Conservation (phyloP, 2,797 vertebrate genomes). For the Setipinna tenuifilis region DNA sequence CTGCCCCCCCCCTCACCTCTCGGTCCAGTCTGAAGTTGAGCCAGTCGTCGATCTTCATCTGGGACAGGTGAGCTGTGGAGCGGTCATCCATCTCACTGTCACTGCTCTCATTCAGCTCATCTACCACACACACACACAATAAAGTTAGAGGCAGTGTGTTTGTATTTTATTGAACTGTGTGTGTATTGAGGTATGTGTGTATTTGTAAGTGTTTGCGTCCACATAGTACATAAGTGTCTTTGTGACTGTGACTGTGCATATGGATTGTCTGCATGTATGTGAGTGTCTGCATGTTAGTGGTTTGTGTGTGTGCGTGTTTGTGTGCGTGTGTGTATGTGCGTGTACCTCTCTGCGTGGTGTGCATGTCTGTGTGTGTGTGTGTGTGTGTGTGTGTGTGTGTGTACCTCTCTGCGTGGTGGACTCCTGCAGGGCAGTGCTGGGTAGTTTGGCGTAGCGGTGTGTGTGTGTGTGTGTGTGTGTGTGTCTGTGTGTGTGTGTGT, state of each 20-base stretch:
- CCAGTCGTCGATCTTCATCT: slow-evolving; percentile 89
- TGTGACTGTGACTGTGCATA: neutral
- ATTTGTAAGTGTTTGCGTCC: too few relatives aligned
- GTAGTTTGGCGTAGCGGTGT: slow-evolving; percentile 75
- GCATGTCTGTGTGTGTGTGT: slow-evolving; percentile 21
- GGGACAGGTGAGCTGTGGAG: slow-evolving; percentile 65
- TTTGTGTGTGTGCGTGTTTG: neutral
- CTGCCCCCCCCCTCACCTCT: slow-evolving; percentile 73
- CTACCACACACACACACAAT: slow-evolving; percentile 53
- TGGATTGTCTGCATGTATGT: neutral
- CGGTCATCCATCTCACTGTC: slow-evolving; percentile 88
- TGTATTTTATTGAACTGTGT: too few relatives aligned
- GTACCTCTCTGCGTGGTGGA: slow-evolving; percentile 69
- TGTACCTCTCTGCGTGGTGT: neutral
- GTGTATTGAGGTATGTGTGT: too few relatives aligned
- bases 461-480: too few relatives aligned
- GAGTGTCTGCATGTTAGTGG: neutral
- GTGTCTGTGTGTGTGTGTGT: too few relatives aligned
- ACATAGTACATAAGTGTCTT: neutral
- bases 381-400: neutral
- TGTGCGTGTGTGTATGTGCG: neutral
- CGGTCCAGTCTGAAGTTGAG: slow-evolving; percentile 83
- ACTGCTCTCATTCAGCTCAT: slow-evolving; percentile 76
- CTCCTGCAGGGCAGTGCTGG: slow-evolving; percentile 78
- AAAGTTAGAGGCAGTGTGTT: neutral